These are phyloP conservation scores for Archaeoteleia sp. DNA, from an alignment of 2,888 invertebrate genomes.

Conservation along the genomic window DNA sequence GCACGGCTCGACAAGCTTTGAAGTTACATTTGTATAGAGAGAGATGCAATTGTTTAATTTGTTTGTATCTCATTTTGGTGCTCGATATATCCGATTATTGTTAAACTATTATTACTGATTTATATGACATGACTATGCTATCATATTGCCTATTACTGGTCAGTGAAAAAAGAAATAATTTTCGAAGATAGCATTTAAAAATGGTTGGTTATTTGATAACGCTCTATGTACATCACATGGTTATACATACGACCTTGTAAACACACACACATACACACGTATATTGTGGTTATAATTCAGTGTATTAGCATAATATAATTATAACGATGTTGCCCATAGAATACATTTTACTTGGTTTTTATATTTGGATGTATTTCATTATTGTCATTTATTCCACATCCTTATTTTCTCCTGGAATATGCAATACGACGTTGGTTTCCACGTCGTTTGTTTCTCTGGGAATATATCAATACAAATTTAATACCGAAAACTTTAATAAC, in stretches of 20 bases:
- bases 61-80: conserved; percentile 71
- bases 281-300: conserved; percentile 72
- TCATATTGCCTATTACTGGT: conserved; percentile 69
- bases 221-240: conserved; percentile 68
- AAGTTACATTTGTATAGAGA: conserved; percentile 53
- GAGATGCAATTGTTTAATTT: conserved; percentile 56
- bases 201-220: conserved; percentile 69
- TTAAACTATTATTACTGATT: conserved; percentile 66
- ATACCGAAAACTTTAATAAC: no score
- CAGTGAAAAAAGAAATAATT: conserved; percentile 63
- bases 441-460: no score
- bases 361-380: no score
- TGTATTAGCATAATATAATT: conserved; percentile 74
- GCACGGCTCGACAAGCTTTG: conserved; percentile 29
- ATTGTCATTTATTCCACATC: conserved; percentile 67
- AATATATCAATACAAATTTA: no score
- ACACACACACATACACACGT: conserved; percentile 59
- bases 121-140: conserved; percentile 66
- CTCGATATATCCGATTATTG: conserved; percentile 70
- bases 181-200: conserved; percentile 66
- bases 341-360: conserved; percentile 75
- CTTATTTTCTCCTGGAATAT: no score
- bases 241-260: conserved; percentile 64
- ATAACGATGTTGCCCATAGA: conserved; percentile 74
- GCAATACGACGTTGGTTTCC: no score